Percentiles rank a stretch among this genome's conserved stretches.
Evolutionary conservation across 1,140 invertebrate genomes (phyloP).

Genomic region (Stegodyphus dumicola): DNA sequence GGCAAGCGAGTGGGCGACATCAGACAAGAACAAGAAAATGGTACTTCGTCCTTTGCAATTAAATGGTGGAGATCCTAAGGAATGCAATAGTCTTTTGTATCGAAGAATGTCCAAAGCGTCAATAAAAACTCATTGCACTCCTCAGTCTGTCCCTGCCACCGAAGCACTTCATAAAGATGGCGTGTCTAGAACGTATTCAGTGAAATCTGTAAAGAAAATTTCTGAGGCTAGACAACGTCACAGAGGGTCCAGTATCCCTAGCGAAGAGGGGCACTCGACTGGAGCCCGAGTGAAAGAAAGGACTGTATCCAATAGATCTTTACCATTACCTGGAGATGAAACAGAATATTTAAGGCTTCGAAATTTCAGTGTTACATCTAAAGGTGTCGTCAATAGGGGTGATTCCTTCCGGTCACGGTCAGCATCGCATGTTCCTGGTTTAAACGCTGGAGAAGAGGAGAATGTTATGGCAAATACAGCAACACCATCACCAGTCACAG

Average conservation of each 20-base stretch:
- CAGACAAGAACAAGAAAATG: conserved; percentile 18
- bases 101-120: conserved; percentile 41
- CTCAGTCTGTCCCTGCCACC: not conserved
- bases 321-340: conserved; percentile 55
- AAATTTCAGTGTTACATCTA: conserved; percentile 88
- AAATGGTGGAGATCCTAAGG: conserved; percentile 8
- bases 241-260: conserved; percentile 55
- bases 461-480: not conserved
- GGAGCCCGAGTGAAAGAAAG: conserved; percentile 29
- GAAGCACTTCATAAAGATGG: not conserved
- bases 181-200: conserved; percentile 43
- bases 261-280: conserved; percentile 3
- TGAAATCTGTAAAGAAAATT: conserved; percentile 36
- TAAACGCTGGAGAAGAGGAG: conserved; percentile 62
- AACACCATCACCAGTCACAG: conserved; percentile 64
- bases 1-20: conserved; percentile 34
- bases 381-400: conserved; percentile 81
- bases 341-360: conserved; percentile 76
- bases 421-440: conserved; percentile 73
- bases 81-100: conserved; percentile 12
- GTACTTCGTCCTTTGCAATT: conserved; percentile 38
- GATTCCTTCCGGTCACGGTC: conserved; percentile 76
- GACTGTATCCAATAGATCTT: conserved; percentile 42
- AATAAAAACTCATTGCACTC: not conserved
- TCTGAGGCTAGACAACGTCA: conserved; percentile 34